A percentile compares a stretch with the other conserved stretches of the same genome.
Conservation (phyloP, 1,140 invertebrate species). For the Cotesia vestalis region DNA sequence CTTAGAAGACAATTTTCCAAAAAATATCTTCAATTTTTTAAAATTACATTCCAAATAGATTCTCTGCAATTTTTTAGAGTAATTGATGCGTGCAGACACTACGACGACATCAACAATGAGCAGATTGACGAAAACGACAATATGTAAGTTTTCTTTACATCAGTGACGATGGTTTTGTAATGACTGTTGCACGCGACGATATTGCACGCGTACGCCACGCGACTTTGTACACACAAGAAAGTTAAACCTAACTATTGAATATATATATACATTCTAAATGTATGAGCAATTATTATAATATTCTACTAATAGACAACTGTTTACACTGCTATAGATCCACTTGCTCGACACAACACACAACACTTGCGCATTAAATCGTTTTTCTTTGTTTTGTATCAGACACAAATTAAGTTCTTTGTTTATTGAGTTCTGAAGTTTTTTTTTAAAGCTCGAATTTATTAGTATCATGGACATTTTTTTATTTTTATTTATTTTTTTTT, state of each 20-base stretch:
- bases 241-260: background rate
- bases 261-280: background rate
- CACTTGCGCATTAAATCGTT: too few relatives aligned
- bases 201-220: constrained; percentile 47
- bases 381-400: too few relatives aligned
- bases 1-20: too few relatives aligned
- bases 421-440: too few relatives aligned
- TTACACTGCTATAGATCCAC: background rate
- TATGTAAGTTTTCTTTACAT: constrained; percentile 16
- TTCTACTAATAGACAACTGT: background rate
- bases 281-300: background rate
- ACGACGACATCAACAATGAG: constrained; percentile 18
- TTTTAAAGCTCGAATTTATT: too few relatives aligned
- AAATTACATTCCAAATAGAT: too few relatives aligned
- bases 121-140: constrained; percentile 24
- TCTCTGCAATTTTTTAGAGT: too few relatives aligned
- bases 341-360: background rate
- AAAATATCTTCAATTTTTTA: too few relatives aligned
- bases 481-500: too few relatives aligned
- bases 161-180: constrained; percentile 32
- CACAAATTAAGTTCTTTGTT: too few relatives aligned
- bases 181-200: constrained; percentile 29
- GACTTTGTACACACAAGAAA: constrained; percentile 33
- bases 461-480: too few relatives aligned
- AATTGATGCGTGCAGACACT: constrained; percentile 39